Percentiles rank a stretch among this genome's conserved stretches.
phyloP scores from a whole-genome alignment of 1,140 invertebrate species.

The Aphis craccivora region DNA sequence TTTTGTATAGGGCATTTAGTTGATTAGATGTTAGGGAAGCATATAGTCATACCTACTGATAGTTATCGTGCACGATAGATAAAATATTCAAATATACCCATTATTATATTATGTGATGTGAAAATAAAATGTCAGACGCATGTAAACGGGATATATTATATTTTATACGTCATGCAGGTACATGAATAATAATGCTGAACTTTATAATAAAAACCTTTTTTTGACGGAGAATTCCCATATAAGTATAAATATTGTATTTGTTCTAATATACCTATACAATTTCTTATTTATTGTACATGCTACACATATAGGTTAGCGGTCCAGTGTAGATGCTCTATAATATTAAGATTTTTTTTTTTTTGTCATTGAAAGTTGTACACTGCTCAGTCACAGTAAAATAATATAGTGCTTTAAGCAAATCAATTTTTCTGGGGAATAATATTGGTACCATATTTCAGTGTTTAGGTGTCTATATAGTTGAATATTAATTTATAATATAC shows the following conservation, averaged over 20 bases:
- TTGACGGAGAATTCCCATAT: neutral
- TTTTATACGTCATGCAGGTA: too few species aligned
- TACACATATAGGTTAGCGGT: neutral
- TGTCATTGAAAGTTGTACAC: too few species aligned
- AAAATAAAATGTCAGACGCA: neutral
- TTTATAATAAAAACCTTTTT: neutral
- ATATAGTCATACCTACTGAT: neutral
- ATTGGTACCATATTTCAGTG: neutral
- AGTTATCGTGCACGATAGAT: neutral
- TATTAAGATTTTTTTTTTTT: neutral
- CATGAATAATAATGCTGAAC: neutral
- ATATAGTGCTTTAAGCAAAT: neutral
- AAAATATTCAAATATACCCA: neutral
- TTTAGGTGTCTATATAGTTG: neutral
- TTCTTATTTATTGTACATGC: too few species aligned
- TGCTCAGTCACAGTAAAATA: neutral
- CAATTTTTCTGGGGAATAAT: neutral
- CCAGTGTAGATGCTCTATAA: neutral
- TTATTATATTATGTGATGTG: neutral
- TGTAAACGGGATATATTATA: neutral
- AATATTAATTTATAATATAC: neutral
- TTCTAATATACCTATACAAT: neutral
- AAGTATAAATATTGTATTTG: neutral
- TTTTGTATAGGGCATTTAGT: too few species aligned
- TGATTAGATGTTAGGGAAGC: neutral